Base-by-base conservation (phyloP, 1,140 invertebrate species). In the Watersipora subatra region DNA sequence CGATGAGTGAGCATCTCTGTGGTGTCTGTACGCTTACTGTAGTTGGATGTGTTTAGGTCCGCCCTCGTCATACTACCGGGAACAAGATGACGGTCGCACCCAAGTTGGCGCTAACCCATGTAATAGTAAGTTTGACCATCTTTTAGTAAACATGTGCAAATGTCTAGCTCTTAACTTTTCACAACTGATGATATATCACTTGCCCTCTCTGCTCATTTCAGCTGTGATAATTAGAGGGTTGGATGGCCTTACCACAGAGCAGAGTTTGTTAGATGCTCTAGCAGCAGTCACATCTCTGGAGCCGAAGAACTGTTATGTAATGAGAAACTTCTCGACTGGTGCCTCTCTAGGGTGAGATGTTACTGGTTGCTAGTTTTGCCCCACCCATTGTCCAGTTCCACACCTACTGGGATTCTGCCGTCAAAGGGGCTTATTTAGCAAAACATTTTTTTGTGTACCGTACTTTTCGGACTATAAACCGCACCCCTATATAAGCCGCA, bases 21-120 rank as follows among this genome's bases (percentile, higher is more conserved):
- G 22, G 22, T 55, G 46, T 55, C 17, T 55, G 17, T 22, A 55
- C 17, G 17, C 46, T 17, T 55, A 55, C 17, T 22, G 17, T 55
- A 55, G 46, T 55, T 55, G 46, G 17, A 22, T 17, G 17, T 17
- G 17, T 55, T 55, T 55, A 17, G 22, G 17, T 22, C 17, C 22
- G 46, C 46, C 46, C 46, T 55, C 17, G 22, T 55, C 17, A 55
- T 17, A 17, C 46, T 17, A 59, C 55, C 70, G 71, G 66, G 69
- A 72, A 56, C 86, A 86, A 57, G 90, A 92, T 76, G 89, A 89
- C 25, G 87, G 84, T 72, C n/a, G 7, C 34, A 90, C 91, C 72
- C 90, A 93, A 84, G 86, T 93, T 66, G 91, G 90, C 72, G 84
- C 83, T 30, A 88, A 89, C 80, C 89, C 92, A 29, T 93, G 92